Evolutionary conservation across 2,888 invertebrate species (phyloP), one percentile per base, ranked within the genome.

Genomic region (Amiota communis): DNA sequence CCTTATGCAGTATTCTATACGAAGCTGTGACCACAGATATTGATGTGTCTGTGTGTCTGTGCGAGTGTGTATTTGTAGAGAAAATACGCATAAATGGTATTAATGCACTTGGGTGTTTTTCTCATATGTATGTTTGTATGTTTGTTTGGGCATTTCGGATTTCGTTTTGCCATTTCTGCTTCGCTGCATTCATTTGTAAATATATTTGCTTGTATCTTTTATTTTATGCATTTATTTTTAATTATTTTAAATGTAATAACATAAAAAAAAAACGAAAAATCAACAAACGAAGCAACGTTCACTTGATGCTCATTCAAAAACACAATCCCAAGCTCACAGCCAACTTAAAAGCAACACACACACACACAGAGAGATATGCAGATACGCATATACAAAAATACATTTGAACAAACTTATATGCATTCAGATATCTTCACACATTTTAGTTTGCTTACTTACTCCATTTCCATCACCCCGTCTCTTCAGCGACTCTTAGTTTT

Each of bases 221-320:
- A 78, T 80, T 76, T 75, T 72, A 72, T 77, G 70, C 76, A 81
- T 81, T 80, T 78, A 78, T 79, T 74, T 81, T 79, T 79, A 81
- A 80, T 79, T 81, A 79, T 78, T 78, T 71, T 53, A 71, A 71
- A 71, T 71, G 71, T 56, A 48, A 47, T 13, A 48, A 17, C 48
- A 48, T 48, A 12, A 53, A 36, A 64, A 53, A 15, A 53, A 15
- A 15, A 11, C 15, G 8, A 20, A n/a, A 59, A 9, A 15, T 20
- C 15, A 11, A 3, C 13, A 57, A n/a, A 59, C 20, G 17, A 11
- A 59, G 11, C 8, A 47, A 65, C 48, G 65, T 23, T n/a, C 65
- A 48, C 65, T 20, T 59, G 59, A 59, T 59, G 59, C 59, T 17
- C 59, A 17, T 17, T 17, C 59, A 59, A 59, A 59, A 9, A 48